These are phyloP conservation scores for Scaptomyza polygonia DNA, from an alignment of 2,888 invertebrate genomes.

Conservation along the genomic window DNA sequence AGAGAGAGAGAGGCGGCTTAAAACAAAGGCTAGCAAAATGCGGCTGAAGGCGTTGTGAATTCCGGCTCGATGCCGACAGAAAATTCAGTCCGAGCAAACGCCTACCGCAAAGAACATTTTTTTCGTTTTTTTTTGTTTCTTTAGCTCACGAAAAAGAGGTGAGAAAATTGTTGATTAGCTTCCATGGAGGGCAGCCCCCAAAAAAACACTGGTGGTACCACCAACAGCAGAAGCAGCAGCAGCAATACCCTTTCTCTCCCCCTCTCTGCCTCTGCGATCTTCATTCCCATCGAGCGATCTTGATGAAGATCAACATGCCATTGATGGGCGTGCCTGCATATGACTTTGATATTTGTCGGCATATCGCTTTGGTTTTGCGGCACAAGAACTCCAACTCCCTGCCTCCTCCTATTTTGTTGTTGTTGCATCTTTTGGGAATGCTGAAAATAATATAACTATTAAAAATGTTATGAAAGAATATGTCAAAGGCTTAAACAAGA, in stretches of 20 bases:
- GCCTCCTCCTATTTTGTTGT: too few relatives aligned
- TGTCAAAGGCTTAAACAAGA: not conserved
- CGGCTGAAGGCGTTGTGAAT: conserved; percentile 32
- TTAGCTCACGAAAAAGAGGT: conserved; percentile 82
- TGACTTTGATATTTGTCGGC: conserved; percentile 82
- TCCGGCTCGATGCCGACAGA: conserved; percentile 79
- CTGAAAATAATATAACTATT: conserved; percentile 81
- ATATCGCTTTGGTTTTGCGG: conserved; percentile 55
- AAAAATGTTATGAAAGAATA: conserved; percentile 56
- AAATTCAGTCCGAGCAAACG: conserved; percentile 82
- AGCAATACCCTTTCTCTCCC: not conserved
- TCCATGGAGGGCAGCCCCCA: conserved; percentile 79
- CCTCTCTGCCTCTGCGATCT: conserved; percentile 1
- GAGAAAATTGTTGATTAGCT: conserved; percentile 84
- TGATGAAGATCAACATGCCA: conserved; percentile 82
- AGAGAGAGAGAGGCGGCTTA: conserved; percentile 57
- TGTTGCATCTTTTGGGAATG: conserved; percentile 39
- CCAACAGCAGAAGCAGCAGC: conserved; percentile 9
- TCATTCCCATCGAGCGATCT: conserved; percentile 47
- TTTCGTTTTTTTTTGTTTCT: conserved; percentile 13
- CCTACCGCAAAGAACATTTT: conserved; percentile 73
- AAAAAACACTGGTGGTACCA: conserved; percentile 15
- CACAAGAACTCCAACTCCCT: conserved; percentile 6
- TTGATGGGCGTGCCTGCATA: conserved; percentile 75
- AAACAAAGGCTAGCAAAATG: conserved; percentile 75